A percentile compares a stretch with the other conserved stretches of the same genome.
Conservation (phyloP, 2,797 vertebrate genomes). For the Lithobates sylvaticus region DNA sequence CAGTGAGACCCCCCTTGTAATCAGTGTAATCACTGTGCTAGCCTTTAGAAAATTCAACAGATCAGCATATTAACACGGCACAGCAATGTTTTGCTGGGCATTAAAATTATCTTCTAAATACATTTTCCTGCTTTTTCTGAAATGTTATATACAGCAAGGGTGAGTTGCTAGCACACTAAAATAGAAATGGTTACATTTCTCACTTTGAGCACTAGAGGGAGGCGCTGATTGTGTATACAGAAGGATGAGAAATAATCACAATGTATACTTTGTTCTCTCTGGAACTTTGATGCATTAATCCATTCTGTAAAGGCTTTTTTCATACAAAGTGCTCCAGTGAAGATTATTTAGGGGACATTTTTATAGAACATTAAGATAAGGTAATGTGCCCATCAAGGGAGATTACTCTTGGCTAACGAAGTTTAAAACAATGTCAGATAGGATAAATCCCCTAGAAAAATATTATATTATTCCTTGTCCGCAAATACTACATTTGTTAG, state of each 20-base stretch:
- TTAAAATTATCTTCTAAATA: background rate
- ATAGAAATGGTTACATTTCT: background rate
- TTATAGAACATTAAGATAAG: conserved; percentile 33
- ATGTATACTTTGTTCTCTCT: conserved; percentile 10
- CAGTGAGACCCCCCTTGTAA: too few relatives aligned
- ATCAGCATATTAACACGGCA: background rate
- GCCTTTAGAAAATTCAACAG: too few relatives aligned
- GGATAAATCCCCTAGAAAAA: background rate
- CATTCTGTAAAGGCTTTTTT: conserved; percentile 1
- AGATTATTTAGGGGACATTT: conserved; percentile 37
- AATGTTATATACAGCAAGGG: background rate
- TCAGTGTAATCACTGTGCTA: too few relatives aligned
- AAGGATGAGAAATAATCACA: conserved; percentile 25
- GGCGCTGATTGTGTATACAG: background rate
- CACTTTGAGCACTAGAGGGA: conserved; percentile 25
- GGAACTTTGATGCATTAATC: conserved; percentile 11
- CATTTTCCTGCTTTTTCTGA: background rate
- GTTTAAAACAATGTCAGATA: conserved; percentile 19
- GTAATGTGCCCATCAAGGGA: conserved; percentile 8
- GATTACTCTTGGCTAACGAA: conserved; percentile 19
- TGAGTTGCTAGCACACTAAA: background rate
- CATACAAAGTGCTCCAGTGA: conserved; percentile 7
- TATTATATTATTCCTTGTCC: background rate
- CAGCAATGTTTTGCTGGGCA: background rate
- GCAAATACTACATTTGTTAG: background rate